A percentile compares a stretch with the other conserved stretches of the same genome.
phyloP scores from a whole-genome alignment of 2,797 vertebrate species.

The Psittacula derbiana region DNA sequence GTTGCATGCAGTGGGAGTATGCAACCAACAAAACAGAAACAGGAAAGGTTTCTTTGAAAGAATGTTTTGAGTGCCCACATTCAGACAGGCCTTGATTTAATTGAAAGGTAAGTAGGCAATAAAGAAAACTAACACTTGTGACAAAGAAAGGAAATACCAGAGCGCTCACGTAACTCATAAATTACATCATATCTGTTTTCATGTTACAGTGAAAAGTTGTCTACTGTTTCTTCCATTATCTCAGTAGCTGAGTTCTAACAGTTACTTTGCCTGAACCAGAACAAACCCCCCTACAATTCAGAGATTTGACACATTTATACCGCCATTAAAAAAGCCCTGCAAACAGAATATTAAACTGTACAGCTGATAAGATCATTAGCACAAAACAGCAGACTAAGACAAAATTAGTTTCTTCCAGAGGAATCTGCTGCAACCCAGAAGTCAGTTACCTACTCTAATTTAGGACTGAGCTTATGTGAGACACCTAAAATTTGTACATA shows the following conservation, averaged over 20 bases:
- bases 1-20: accelerated
- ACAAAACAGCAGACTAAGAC: background rate
- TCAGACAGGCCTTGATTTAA: background rate
- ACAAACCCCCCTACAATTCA: background rate
- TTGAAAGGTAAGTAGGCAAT: conserved; percentile 34
- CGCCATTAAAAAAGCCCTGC: background rate
- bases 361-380: background rate
- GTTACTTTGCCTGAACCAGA: background rate
- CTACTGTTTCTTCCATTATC: conserved; percentile 3
- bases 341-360: background rate
- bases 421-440: background rate
- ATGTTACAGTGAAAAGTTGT: background rate
- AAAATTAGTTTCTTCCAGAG: background rate
- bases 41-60: background rate
- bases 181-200: conserved; percentile 40
- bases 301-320: background rate
- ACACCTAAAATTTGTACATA: background rate
- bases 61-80: background rate
- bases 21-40: background rate
- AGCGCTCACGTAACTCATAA: conserved; percentile 3
- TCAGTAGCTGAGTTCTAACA: background rate
- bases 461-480: background rate
- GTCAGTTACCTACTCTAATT: background rate
- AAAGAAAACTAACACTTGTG: conserved; percentile 42
- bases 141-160: conserved; percentile 65